These are phyloP conservation scores for Brachionus paranguensis DNA, from an alignment of 1,140 invertebrate species.

Conservation along the genomic window DNA sequence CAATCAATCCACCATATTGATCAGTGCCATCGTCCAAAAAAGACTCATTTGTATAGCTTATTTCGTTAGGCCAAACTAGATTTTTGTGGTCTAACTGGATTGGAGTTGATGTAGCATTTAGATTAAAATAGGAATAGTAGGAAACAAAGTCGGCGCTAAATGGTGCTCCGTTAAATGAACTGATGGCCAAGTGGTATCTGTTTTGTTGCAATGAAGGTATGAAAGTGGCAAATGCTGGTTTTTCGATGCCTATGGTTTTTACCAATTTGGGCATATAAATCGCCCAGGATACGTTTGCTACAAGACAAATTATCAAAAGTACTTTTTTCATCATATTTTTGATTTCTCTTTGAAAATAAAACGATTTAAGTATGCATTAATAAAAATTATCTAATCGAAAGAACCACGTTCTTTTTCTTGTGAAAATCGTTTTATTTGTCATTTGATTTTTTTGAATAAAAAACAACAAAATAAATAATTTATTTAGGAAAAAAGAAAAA, in stretches of 20 bases:
- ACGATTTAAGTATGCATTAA: not conserved
- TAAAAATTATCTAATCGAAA: not conserved
- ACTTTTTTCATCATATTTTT: not conserved
- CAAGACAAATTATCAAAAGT: not conserved
- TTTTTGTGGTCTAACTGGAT: not conserved
- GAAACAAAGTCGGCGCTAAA: slow-evolving; percentile 12
- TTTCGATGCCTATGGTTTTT: not conserved
- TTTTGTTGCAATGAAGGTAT: not conserved
- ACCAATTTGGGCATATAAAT: slow-evolving; percentile 9
- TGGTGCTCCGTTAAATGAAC: slow-evolving; percentile 24
- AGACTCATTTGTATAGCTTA: not conserved
- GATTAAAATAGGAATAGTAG: slow-evolving; percentile 13
- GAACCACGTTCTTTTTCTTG: not conserved
- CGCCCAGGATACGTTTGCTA: not conserved
- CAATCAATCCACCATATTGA: slow-evolving; percentile 28
- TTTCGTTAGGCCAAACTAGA: slow-evolving; percentile 32
- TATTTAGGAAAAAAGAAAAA: not conserved
- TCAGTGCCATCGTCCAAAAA: not conserved
- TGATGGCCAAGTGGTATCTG: slow-evolving; percentile 16
- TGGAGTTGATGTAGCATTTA: not conserved
- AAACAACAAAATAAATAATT: not conserved
- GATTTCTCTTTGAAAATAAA: not conserved
- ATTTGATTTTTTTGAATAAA: not conserved
- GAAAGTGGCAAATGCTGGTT: slow-evolving; percentile 19
- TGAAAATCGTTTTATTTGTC: not conserved